Base-by-base conservation (phyloP, 1,140 invertebrate genomes). In the Acromyrmex charruanus region DNA sequence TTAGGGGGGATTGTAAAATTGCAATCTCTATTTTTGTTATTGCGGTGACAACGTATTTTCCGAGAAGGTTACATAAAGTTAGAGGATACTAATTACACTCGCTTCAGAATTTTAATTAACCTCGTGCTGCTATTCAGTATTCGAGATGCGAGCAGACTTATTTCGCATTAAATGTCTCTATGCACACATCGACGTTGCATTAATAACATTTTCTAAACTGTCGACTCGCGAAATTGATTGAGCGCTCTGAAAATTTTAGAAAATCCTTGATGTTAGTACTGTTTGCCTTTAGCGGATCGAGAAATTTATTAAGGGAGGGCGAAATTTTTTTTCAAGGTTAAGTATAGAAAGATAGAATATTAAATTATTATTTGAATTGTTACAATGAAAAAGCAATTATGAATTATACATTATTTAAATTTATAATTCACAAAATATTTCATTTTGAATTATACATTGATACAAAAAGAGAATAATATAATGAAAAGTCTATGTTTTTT, bases 31-130 rank as follows among this genome's bases (percentile, higher is more conserved):
- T 53, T 66, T 53, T 49, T 51, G 5, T 49, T 65, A 31, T 9
- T 7, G 35, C 10, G 58, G 3, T 53, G 44, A 79, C 59, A 65
- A 21, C 16, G 21, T 28, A 66, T 53, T 6, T 66, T 66, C 61
- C 3, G 28, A 35, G 61, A 79, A 79, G n/a, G 35, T 79, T 66
- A 53, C 10, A 16, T 35, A 79, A 79, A 35, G 59, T 31, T 21
- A 63, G 10, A 79, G 14, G 12, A 21, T 77, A 77, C 53, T 25
- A 21, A 74, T 59, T 77, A 39, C 61, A 39, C 61, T 39, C 14
- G 25, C 25, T 25, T 28, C n/a, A 39, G 14, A 14, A 74, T 74
- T 58, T 35, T 74, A 74, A 74, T 74, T 58, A 74, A 9, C 9
- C 31, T n/a, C 69, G 16, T 10, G 28, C 53, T 39, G n/a, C n/a